Evolutionary conservation across 1,140 invertebrate genomes (phyloP).

Genomic region (Mesaphorura yosii): DNA sequence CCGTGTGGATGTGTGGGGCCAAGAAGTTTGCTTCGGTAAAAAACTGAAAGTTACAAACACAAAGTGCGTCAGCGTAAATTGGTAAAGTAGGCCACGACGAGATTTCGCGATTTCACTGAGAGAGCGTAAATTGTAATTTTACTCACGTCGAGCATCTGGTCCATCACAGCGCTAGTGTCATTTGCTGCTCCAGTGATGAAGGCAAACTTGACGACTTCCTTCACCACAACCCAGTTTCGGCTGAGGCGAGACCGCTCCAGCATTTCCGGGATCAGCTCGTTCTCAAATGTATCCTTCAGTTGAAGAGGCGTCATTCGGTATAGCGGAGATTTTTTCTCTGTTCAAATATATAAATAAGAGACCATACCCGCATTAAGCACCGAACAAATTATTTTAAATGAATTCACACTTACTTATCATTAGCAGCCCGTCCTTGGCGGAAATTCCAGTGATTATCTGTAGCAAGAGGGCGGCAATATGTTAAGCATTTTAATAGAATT

Average conservation of each 20-base stretch:
- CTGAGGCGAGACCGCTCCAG: constrained; percentile 25
- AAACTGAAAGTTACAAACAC: constrained; percentile 33
- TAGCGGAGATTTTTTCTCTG: constrained; percentile 25
- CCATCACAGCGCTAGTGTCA: constrained; percentile 30
- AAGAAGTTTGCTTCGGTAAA: constrained; percentile 37
- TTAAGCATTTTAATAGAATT: too few species aligned
- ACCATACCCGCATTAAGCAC: too few species aligned
- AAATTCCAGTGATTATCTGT: constrained; percentile 29
- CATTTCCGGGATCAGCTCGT: constrained; percentile 25
- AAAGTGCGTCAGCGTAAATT: neutral
- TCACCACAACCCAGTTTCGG: constrained; percentile 26
- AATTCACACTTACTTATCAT: constrained; percentile 23
- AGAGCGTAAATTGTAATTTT: constrained; percentile 1
- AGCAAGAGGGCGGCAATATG: neutral
- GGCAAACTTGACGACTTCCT: constrained; percentile 32
- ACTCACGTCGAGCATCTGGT: constrained; percentile 31
- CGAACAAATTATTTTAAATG: too few species aligned
- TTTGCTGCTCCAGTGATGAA: constrained; percentile 30
- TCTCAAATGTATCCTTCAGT: constrained; percentile 29
- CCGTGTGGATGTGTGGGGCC: constrained; percentile 33
- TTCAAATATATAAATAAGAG: neutral
- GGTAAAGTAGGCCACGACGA: too few species aligned
- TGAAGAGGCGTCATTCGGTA: constrained; percentile 26
- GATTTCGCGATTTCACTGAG: neutral
- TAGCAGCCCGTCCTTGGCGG: constrained; percentile 29